Evolutionary conservation across 2,888 invertebrate species (phyloP).

Genomic region (Cephus rjabovi): DNA sequence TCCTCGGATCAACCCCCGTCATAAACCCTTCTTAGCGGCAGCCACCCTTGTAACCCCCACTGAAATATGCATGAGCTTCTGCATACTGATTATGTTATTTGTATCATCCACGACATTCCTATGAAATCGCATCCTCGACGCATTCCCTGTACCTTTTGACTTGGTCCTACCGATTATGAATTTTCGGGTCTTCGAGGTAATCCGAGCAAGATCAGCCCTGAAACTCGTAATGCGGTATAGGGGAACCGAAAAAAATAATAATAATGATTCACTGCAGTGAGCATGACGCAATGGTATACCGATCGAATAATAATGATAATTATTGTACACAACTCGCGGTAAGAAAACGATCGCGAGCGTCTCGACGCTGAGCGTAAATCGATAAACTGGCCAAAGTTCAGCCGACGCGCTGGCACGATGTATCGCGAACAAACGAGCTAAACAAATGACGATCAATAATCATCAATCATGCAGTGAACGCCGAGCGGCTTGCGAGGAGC

Average conservation of each 20-base stretch:
- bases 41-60: conserved; percentile 39
- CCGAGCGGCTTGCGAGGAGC: conserved; percentile 10
- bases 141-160: not conserved
- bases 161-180: not conserved
- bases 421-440: conserved; percentile 16
- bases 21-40: conserved; percentile 66
- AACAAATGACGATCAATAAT: conserved; percentile 25
- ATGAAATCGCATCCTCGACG: conserved; percentile 25
- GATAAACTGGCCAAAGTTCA: conserved; percentile 14
- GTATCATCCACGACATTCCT: conserved; percentile 50
- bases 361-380: conserved; percentile 8
- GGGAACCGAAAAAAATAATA: not conserved
- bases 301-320: not conserved
- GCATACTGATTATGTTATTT: conserved; percentile 66
- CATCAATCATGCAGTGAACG: conserved; percentile 19
- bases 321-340: not conserved
- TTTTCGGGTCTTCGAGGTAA: not conserved
- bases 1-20: conserved; percentile 65
- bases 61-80: conserved; percentile 64
- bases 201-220: not conserved
- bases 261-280: not conserved
- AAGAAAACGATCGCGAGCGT: not conserved
- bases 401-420: conserved; percentile 4
- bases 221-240: not conserved
- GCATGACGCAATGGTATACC: not conserved